These are phyloP conservation scores for Tuta absoluta DNA, from an alignment of 2,888 invertebrate species.

Conservation along the genomic window DNA sequence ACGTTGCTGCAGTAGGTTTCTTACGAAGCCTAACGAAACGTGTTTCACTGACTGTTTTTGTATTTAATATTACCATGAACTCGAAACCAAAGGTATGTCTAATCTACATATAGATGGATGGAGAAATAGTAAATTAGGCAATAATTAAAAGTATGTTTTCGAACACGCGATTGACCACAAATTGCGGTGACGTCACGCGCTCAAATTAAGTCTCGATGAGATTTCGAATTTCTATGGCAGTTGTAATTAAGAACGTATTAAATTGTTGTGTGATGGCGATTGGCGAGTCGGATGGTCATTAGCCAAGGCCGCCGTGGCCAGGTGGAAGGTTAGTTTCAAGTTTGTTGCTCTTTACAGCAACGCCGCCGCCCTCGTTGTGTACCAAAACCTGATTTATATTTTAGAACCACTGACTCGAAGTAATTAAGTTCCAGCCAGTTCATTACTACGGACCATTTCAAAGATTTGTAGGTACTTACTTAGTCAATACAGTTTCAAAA, in stretches of 20 bases:
- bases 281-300: slow-evolving; percentile 6
- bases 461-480: neutral
- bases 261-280: slow-evolving; percentile 5
- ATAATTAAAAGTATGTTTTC: neutral
- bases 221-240: slow-evolving; percentile 17
- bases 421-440: slow-evolving; percentile 2
- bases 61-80: neutral
- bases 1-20: slow-evolving; percentile 3
- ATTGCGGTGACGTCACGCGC: slow-evolving; percentile 13
- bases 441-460: slow-evolving; percentile 4
- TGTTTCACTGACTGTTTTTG: neutral
- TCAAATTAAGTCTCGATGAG: slow-evolving; percentile 15
- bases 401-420: slow-evolving; percentile 2
- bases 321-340: slow-evolving; percentile 8
- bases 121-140: neutral
- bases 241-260: slow-evolving; percentile 11
- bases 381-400: slow-evolving; percentile 17
- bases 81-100: neutral
- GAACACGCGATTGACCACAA: slow-evolving; percentile 14
- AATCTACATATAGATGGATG: slow-evolving; percentile 2
- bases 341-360: slow-evolving; percentile 16
- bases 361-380: neutral
- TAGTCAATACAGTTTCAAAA: too few species aligned
- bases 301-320: slow-evolving; percentile 16
- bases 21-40: neutral